These are phyloP conservation scores for Strix aluco DNA, from an alignment of 2,113 vertebrate species.

Conservation along the genomic window DNA sequence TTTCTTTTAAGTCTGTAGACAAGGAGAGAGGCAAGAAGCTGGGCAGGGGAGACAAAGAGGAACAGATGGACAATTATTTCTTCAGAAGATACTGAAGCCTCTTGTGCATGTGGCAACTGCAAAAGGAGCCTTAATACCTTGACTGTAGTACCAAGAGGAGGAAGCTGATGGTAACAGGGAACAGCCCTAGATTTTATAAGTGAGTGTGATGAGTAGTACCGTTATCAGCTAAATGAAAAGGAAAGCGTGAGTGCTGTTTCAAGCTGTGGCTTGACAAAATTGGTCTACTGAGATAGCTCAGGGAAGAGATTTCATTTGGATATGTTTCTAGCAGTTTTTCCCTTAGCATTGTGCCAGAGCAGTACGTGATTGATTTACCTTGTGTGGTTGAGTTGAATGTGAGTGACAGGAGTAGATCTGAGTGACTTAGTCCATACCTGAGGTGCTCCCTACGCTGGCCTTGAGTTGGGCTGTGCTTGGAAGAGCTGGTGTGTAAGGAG, in stretches of 20 bases:
- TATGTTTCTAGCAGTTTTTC: not conserved
- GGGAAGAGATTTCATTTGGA: not conserved
- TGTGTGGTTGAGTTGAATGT: not conserved
- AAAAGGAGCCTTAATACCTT: slow-evolving; percentile 45
- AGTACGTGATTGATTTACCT: not conserved
- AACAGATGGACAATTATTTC: slow-evolving; percentile 48
- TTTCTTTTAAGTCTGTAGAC: not conserved
- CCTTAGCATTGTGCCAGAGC: not conserved
- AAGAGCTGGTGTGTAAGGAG: not conserved
- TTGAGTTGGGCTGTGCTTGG: not conserved
- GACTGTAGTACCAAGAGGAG: not conserved
- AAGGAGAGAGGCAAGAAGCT: not conserved
- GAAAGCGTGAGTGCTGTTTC: not conserved
- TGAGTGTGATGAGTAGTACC: too few relatives aligned
- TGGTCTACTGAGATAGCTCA: not conserved
- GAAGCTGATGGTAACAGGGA: not conserved
- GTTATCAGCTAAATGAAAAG: not conserved
- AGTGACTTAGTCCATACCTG: not conserved
- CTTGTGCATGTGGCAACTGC: slow-evolving; percentile 63
- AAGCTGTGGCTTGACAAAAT: not conserved
- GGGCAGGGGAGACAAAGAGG: slow-evolving; percentile 56
- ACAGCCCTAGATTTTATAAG: not conserved
- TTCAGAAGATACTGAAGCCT: slow-evolving; percentile 38
- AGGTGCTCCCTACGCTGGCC: not conserved
- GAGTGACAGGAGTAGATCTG: not conserved